Evolutionary conservation across 2,888 invertebrate species (phyloP).

Genomic region (Ophion obscuratus): DNA sequence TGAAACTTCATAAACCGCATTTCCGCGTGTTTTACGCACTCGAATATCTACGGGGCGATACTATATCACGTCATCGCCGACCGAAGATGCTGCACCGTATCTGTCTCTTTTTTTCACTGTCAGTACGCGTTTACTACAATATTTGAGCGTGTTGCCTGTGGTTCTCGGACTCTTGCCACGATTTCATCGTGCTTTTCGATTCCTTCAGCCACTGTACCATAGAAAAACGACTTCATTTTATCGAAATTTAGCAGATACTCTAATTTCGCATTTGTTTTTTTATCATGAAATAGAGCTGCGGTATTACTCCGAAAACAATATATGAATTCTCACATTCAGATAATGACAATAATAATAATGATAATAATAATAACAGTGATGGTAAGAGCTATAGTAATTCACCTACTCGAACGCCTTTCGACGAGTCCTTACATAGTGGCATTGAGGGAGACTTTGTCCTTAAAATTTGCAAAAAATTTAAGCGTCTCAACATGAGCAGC

Average conservation of each 20-base stretch:
- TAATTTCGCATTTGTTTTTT: neutral
- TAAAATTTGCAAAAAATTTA: too few relatives aligned
- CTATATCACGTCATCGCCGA: slow-evolving; percentile 48
- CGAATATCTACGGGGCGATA: slow-evolving; percentile 31
- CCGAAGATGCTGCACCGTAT: slow-evolving; percentile 16
- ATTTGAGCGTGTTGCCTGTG: slow-evolving; percentile 16
- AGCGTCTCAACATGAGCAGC: too few relatives aligned
- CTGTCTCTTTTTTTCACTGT: slow-evolving; percentile 19
- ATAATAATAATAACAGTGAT: too few relatives aligned
- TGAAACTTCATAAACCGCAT: slow-evolving; percentile 21
- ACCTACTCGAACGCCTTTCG: too few relatives aligned
- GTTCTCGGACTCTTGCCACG: neutral
- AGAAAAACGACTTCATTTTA: neutral
- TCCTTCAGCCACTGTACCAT: neutral
- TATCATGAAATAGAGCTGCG: too few relatives aligned
- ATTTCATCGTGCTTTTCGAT: slow-evolving; percentile 14
- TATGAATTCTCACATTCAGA: too few relatives aligned
- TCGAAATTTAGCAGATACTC: neutral
- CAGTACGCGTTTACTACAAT: slow-evolving; percentile 44
- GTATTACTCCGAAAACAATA: too few relatives aligned
- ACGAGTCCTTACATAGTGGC: too few relatives aligned
- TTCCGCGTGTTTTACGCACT: slow-evolving; percentile 51
- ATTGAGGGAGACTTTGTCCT: too few relatives aligned
- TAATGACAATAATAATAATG: too few relatives aligned
- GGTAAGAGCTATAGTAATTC: too few relatives aligned